Percentiles rank a stretch among this genome's conserved stretches.
Conservation (phyloP, 53 echinoderm and acorn worm species). For the Holothuria scabra region DNA sequence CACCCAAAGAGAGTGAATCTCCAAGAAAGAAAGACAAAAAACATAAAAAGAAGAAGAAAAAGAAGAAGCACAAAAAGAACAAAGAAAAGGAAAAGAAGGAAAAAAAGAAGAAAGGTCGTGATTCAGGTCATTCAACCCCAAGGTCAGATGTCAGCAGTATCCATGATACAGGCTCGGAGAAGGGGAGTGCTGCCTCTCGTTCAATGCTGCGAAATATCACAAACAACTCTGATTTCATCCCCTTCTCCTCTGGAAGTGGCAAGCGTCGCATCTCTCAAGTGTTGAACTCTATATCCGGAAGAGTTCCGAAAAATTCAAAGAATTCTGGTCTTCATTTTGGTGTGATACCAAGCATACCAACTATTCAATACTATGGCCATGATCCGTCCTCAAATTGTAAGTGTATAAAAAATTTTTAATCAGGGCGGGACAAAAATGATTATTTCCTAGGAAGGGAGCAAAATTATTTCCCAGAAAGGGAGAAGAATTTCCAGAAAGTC, state of each 20-base stretch:
- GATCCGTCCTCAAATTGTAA: constrained; percentile 83
- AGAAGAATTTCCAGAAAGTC: too few relatives aligned
- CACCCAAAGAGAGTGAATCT: constrained; percentile 41
- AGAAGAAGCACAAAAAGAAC: constrained; percentile 86
- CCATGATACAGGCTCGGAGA: constrained; percentile 9
- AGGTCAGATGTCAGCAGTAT: constrained; percentile 31
- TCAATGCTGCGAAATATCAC: constrained; percentile 87
- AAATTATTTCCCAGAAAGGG: too few relatives aligned
- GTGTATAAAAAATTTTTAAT: not conserved
- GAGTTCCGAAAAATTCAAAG: constrained; percentile 53
- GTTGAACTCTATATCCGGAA: constrained; percentile 70
- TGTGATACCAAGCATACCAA: constrained; percentile 54
- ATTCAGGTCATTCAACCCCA: constrained; percentile 44
- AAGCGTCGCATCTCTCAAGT: constrained; percentile 86
- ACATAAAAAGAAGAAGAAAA: constrained; percentile 85
- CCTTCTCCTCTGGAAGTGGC: constrained; percentile 45
- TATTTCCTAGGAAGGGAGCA: too few relatives aligned
- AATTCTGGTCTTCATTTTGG: constrained; percentile 58
- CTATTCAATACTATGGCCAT: constrained; percentile 88
- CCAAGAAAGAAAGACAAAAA: constrained; percentile 73
- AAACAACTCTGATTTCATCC: constrained; percentile 72
- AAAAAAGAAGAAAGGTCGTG: constrained; percentile 72
- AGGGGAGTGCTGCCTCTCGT: constrained; percentile 2
- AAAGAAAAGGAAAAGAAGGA: constrained; percentile 77
- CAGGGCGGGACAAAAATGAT: too few relatives aligned